These are phyloP conservation scores for Blastobasis lacticolella DNA, from an alignment of 2,888 invertebrate genomes.

Conservation along the genomic window DNA sequence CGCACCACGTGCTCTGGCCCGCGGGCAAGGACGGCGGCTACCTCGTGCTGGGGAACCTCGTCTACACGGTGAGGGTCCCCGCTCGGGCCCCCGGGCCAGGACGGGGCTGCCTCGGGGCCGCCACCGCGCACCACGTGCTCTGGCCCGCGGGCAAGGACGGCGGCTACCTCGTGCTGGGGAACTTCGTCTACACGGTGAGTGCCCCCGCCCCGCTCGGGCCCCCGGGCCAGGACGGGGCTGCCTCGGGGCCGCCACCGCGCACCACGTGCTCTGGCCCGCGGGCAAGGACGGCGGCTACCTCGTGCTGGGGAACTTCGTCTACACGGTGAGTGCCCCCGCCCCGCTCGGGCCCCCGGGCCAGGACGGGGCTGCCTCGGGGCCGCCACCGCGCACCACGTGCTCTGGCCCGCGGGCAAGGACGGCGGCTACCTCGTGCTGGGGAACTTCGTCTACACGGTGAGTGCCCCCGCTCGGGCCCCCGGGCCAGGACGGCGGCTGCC, in stretches of 20 bases:
- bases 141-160: constrained; percentile 90
- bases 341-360: constrained; percentile 86
- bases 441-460: too few relatives aligned
- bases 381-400: constrained; percentile 79
- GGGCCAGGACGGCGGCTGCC: constrained; percentile 94
- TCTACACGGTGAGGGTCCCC: too few relatives aligned
- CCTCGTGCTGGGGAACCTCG: constrained; percentile 94
- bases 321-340: too few relatives aligned
- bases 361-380: constrained; percentile 94
- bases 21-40: constrained; percentile 92
- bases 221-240: constrained; percentile 91
- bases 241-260: constrained; percentile 82
- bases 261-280: constrained; percentile 84
- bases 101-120: constrained; percentile 93
- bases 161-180: constrained; percentile 95
- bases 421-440: constrained; percentile 97
- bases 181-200: too few relatives aligned
- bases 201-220: too few relatives aligned
- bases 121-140: constrained; percentile 81
- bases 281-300: constrained; percentile 95
- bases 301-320: constrained; percentile 95
- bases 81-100: constrained; percentile 85
- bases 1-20: constrained; percentile 85
- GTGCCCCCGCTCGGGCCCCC: constrained; percentile 84
- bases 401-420: constrained; percentile 87